Evolutionary conservation across 37 sponge, comb jelly and placozoan genomes (phyloP), one percentile per base, ranked within the genome.

Genomic region (Corticium candelabrum): DNA sequence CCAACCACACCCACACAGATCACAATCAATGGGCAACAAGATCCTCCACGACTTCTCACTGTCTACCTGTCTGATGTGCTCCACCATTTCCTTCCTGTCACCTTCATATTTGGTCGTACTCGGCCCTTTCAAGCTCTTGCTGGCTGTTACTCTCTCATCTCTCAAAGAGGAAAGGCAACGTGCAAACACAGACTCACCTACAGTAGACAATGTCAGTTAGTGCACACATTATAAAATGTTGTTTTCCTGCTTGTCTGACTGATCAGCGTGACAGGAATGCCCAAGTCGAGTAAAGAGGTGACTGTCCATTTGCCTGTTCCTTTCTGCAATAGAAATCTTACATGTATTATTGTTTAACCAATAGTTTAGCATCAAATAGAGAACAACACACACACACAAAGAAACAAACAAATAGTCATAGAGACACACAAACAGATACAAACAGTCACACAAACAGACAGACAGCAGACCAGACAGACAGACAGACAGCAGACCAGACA

Each of bases 291-390:
- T 0, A 94, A 92, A 39, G 98, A 96, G 38, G 93, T 96, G 43
- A 91, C 98, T 31, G 98, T 96, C 98, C 98, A 96, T 57, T 96
- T 96, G n/a, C 98, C 98, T 67, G 98, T 96, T 50, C 98, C 98
- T 67, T 96, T 96, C 80, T 80, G 29, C 1, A 21, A 33, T 27
- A 32, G 21, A 72, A 36, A 72, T n/a, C n/a, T n/a, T n/a, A n/a
- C n/a, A n/a, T n/a, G n/a, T n/a, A n/a, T n/a, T n/a, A n/a, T n/a
- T n/a, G n/a, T n/a, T n/a, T n/a, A n/a, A n/a, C n/a, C n/a, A n/a
- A n/a, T n/a, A n/a, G n/a, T n/a, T n/a, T n/a, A n/a, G n/a, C n/a
- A n/a, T n/a, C n/a, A n/a, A n/a, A n/a, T n/a, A n/a, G n/a, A n/a
- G n/a, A n/a, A n/a, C n/a, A n/a, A n/a, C n/a, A n/a, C n/a, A n/a